Percentiles rank a stretch among this genome's conserved stretches.
Evolutionary conservation across 1,140 invertebrate genomes (phyloP).

Genomic region (Lordiphosa stackelbergi): DNA sequence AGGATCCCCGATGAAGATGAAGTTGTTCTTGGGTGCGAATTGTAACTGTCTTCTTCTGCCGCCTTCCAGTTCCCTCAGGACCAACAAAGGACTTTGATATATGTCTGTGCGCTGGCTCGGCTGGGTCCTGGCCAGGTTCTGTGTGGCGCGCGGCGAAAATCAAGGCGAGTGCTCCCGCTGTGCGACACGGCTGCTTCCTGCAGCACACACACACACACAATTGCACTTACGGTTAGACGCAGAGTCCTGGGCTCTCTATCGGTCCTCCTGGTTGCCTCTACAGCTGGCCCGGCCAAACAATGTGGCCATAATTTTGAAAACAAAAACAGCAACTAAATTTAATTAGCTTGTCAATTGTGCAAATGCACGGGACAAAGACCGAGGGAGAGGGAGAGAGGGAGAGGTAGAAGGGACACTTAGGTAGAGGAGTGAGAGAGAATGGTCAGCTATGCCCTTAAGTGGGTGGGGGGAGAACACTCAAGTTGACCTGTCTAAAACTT

Average conservation of each 20-base stretch:
- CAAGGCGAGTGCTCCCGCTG: conserved; percentile 65
- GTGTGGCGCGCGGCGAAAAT: conserved; percentile 63
- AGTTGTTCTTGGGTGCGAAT: conserved; percentile 64
- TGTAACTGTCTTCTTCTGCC: conserved; percentile 13
- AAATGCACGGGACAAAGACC: conserved; percentile 1
- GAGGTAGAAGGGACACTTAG: neutral
- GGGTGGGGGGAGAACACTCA: no score
- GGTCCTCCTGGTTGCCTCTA: no score
- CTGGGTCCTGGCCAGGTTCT: conserved; percentile 19
- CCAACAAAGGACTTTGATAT: conserved; percentile 55
- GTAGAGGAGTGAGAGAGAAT: neutral
- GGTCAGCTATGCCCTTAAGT: neutral
- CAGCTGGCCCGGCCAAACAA: conserved; percentile 35
- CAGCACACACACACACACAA: conserved; percentile 21
- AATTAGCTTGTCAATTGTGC: conserved; percentile 70
- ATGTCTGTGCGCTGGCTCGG: conserved; percentile 16
- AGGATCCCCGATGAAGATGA: conserved; percentile 36
- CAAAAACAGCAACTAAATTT: conserved; percentile 53
- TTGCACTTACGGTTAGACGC: conserved; percentile 53
- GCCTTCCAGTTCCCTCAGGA: conserved; percentile 41
- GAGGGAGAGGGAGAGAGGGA: neutral
- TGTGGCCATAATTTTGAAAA: conserved; percentile 60
- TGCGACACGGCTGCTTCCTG: conserved; percentile 61
- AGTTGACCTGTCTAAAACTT: no score
- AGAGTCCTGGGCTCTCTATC: conserved; percentile 3